Base-by-base conservation (phyloP, 1,140 invertebrate species). In the Planococcus citri region DNA sequence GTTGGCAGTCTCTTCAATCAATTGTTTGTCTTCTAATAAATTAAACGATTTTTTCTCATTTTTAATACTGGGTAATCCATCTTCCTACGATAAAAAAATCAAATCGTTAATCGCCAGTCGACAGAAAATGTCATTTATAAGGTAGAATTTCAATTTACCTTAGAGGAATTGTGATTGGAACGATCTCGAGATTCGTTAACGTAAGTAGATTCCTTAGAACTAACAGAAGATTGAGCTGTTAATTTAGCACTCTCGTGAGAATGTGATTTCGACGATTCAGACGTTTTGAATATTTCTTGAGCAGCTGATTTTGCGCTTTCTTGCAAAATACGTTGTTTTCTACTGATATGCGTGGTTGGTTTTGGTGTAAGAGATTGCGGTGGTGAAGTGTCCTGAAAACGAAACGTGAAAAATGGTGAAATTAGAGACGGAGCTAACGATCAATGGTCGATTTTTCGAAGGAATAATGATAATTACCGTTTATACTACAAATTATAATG, bases 1-100 rank as follows among this genome's bases (percentile, higher is more conserved):
- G 75, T 77, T 76, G 73, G 78, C 70, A 77, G 74, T 70, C 75
- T 74, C 41, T 73, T 75, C 73, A 33, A 69, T 71, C 38, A 71
- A 57, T 71, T 71, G 29, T 41, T 25, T 61, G 33, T 61, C 60
- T 22, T 71, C 68, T 27, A 67, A 37, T 58, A 68, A 51, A 41
- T 38, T 68, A 33, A 12, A 33, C 4, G 41, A 17, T 51, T 20
- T 38, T 58, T 68, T 69, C 17, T 71, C 38, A 20, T 71, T 25
- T 51, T 60, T 70, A n/a, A 51, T 51, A 51, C 41, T 51, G 41
- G 6, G 17, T n/a, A 51, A 3, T 51, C n/a, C 17, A 51, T 51
- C 41, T 17, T 51, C 41, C 41, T 51, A 4, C 41, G 4, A 51
- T 51, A n/a, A 17, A 37, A 37, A 37, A 8, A 37, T 37, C 41